Evolutionary conservation across 2,113 vertebrate species (phyloP).

Genomic region (Sakesphorus luctuosus): DNA sequence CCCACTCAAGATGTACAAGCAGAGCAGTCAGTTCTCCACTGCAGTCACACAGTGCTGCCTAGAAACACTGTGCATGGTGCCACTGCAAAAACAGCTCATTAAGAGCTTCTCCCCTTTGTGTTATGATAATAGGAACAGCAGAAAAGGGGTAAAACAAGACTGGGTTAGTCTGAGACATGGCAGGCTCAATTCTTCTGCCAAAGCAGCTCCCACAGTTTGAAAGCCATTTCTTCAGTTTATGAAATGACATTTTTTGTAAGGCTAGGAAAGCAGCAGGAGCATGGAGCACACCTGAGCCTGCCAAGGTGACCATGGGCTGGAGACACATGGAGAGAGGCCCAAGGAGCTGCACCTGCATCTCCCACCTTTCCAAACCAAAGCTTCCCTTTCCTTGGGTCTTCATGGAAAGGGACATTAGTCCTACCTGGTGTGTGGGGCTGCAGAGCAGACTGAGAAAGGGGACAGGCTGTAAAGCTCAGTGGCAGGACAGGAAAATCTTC

Average conservation of each 20-base stretch:
- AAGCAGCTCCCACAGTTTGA: background rate
- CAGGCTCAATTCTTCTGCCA: background rate
- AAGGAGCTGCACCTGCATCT: background rate
- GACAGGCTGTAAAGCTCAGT: background rate
- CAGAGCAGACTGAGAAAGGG: background rate
- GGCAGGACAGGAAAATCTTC: background rate
- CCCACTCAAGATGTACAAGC: background rate
- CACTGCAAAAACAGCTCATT: background rate
- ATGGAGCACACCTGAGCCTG: background rate
- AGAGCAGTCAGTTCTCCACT: background rate
- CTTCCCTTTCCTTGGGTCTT: background rate
- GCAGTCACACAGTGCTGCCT: background rate
- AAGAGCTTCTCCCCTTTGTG: background rate
- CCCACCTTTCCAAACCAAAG: background rate
- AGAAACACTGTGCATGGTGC: background rate
- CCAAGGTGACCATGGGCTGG: background rate
- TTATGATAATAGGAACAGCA: background rate
- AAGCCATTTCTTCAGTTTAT: background rate
- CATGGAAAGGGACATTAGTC: fast-evolving
- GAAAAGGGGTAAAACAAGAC: background rate
- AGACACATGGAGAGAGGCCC: background rate
- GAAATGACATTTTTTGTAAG: background rate
- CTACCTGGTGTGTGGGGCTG: background rate
- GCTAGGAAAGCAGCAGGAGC: background rate
- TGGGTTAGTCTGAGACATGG: background rate